phyloP scores from a whole-genome alignment of 2,113 vertebrate species.

The Gadus chalcogrammus region DNA sequence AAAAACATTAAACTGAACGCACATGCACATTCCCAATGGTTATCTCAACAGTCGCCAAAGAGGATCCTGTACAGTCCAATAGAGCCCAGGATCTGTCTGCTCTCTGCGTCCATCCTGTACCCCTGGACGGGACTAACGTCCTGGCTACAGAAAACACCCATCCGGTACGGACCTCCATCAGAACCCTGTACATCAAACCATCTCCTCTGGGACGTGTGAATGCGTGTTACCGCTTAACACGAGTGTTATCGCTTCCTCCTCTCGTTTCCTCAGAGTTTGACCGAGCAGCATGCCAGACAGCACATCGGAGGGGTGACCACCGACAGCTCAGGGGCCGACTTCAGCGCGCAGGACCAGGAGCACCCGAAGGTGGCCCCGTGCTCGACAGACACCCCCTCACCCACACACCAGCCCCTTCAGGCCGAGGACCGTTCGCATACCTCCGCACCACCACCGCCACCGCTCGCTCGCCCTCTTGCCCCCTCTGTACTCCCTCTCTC shows the following conservation, averaged over 20 bases:
- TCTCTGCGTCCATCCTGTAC: slow-evolving; percentile 48
- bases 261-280: slow-evolving; percentile 60
- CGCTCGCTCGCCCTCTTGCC: slow-evolving; percentile 9
- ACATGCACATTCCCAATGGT: no score
- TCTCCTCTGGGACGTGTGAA: neutral
- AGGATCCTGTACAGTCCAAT: slow-evolving; percentile 56
- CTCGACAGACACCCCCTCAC: slow-evolving; percentile 43
- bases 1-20: no score
- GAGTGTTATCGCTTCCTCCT: neutral
- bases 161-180: no score
- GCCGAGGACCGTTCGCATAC: slow-evolving; percentile 11
- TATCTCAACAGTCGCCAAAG: slow-evolving; percentile 52
- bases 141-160: slow-evolving; percentile 47
- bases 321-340: slow-evolving; percentile 62
- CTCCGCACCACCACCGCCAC: slow-evolving; percentile 12
- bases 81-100: slow-evolving; percentile 50
- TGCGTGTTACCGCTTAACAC: no score
- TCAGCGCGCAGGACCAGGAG: slow-evolving; percentile 29
- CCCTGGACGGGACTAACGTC: slow-evolving; percentile 68
- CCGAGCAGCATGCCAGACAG: slow-evolving; percentile 45
- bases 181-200: neutral
- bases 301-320: slow-evolving; percentile 57
- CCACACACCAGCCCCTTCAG: slow-evolving; percentile 1
- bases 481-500: slow-evolving; percentile 30
- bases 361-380: slow-evolving; percentile 22